Base-by-base conservation (phyloP, 2,113 vertebrate genomes). In the Oceanodroma tethys region DNA sequence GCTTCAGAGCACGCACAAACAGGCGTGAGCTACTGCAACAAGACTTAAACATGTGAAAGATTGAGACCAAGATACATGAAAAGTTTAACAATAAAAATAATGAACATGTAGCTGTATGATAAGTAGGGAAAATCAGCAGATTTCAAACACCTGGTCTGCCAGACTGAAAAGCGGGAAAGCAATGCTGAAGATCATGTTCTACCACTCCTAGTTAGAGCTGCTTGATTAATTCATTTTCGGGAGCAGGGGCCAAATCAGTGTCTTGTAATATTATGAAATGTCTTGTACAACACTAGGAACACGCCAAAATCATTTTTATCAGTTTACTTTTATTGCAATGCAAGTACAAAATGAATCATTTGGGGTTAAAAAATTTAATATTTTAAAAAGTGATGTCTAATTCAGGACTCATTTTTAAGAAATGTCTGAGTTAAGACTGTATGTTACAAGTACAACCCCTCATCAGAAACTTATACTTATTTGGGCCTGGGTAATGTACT, bases 301-400 rank as follows among this genome's bases (percentile, higher is more conserved):
- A 58, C 2, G 43, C 2, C 16, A 18, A 15, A 40, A 52, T 9
- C 0, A 30, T 25, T 29, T 58, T 58, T 45, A 47, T 30, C 13
- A 16, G 7, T 27, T 83, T 88, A 65, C 9, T 55, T 60, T 36
- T 65, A 56, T 6, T 62, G 45, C 86, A 89, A 62, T 36, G 14
- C 8, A 76, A 73, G 34, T 19, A 55, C 17, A 81, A 96, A 88
- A 76, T 48, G 0, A 80, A 76, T 20, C 13, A 47, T 34, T 71
- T 52, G 4, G 3, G 16, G 43, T 60, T 80, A 3, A 4, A 72
- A 83, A 79, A 48, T 3, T 0, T 7, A 45, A 0, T 80, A 29
- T 30, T 60, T 80, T 36, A 25, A 81, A 67, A 89, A 58, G 8
- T 43, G 1, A 5, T 50, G 7, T 76, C 16, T 78, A 47, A 91